Conservation (phyloP, 2,888 invertebrate genomes). For the Eupeodes luniger region DNA sequence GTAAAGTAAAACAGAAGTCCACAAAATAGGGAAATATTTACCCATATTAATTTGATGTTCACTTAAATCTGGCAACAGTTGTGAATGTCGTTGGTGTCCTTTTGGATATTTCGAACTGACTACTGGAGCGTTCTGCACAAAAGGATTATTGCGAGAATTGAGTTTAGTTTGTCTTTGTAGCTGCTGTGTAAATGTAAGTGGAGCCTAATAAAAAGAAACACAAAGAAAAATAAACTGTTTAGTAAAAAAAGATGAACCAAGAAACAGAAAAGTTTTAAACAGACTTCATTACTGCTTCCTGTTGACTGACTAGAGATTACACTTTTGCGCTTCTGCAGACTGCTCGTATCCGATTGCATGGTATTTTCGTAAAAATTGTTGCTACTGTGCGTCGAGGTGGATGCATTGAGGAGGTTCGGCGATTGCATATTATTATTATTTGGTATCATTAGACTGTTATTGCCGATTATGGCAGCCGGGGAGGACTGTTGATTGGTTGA, state of each 20-base stretch:
- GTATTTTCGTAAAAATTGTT: conserved; percentile 84
- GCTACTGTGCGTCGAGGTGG: conserved; percentile 84
- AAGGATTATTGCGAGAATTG: conserved; percentile 83
- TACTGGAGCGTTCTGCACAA: conserved; percentile 81
- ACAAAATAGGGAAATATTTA: conserved; percentile 65
- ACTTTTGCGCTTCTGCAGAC: conserved; percentile 84
- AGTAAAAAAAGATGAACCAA: not conserved
- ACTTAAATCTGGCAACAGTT: conserved; percentile 83
- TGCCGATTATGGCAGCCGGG: conserved; percentile 81
- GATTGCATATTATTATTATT: conserved; percentile 80
- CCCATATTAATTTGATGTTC: conserved; percentile 83
- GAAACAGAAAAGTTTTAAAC: conserved; percentile 35
- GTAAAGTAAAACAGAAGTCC: too few species aligned
- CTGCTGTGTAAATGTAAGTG: conserved; percentile 96
- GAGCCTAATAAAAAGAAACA: conserved; percentile 83
- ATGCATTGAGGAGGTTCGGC: conserved; percentile 81
- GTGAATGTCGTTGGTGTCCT: conserved; percentile 82
- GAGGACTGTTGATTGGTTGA: conserved; percentile 77
- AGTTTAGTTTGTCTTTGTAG: conserved; percentile 87
- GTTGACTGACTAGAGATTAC: conserved; percentile 85
- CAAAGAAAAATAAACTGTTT: not conserved
- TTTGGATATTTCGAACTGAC: conserved; percentile 81
- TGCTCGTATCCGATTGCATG: conserved; percentile 84
- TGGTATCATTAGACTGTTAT: conserved; percentile 77
- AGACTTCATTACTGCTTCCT: conserved; percentile 84